These are phyloP conservation scores for Sarcophilus harrisii DNA, from an alignment of 2,797 vertebrate species.

Conservation along the genomic window DNA sequence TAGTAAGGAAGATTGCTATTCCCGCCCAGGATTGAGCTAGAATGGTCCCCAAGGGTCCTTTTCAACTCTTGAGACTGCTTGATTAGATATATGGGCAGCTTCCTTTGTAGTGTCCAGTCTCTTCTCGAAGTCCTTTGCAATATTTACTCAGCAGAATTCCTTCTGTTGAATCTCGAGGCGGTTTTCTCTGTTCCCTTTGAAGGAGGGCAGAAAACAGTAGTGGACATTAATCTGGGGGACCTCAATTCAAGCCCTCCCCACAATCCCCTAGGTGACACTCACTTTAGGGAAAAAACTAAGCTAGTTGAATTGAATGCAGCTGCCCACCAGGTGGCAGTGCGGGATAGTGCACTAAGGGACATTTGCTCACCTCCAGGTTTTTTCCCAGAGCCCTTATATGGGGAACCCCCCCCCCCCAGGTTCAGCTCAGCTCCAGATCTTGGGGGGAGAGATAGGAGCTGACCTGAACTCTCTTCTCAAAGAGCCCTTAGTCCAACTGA, in stretches of 20 bases:
- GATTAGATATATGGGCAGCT: neutral
- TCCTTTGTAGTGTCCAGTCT: neutral
- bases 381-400: neutral
- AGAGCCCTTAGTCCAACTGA: neutral
- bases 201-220: neutral
- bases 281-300: neutral
- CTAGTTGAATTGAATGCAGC: conserved; percentile 16
- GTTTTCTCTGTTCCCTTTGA: neutral
- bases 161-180: neutral
- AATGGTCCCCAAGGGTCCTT: neutral
- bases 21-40: neutral
- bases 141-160: neutral
- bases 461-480: neutral
- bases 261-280: neutral
- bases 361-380: neutral
- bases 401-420: too few species aligned
- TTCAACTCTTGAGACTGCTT: neutral
- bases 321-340: conserved; percentile 64
- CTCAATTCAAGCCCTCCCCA: neutral
- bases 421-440: neutral
- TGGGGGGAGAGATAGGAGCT: neutral
- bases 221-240: neutral
- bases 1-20: neutral
- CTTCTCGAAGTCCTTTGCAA: neutral
- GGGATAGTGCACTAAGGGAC: neutral